Percentiles rank a stretch among this genome's conserved stretches.
phyloP scores from a whole-genome alignment of 92 coral and sea anemone species.

The Paragorgia papillata region DNA sequence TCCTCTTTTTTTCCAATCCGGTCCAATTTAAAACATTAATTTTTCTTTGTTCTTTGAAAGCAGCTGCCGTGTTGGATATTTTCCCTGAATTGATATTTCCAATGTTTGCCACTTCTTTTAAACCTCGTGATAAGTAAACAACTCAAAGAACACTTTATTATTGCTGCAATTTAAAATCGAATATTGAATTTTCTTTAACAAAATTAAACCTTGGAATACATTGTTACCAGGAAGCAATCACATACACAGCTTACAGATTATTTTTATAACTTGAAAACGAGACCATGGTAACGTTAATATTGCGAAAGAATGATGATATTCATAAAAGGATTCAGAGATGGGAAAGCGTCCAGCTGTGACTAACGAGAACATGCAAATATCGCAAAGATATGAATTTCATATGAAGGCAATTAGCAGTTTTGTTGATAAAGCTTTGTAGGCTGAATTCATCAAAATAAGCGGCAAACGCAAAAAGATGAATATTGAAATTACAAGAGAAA shows the following conservation, averaged over 20 bases:
- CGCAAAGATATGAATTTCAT: constrained; percentile 21
- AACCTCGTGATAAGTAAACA: no score
- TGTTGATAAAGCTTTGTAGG: constrained; percentile 37
- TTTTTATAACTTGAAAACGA: no score
- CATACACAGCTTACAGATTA: no score
- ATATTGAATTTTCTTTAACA: no score
- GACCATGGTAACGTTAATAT: neutral
- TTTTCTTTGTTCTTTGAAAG: neutral
- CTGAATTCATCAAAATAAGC: constrained; percentile 2
- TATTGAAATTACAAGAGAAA: no score
- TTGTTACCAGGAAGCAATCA: no score
- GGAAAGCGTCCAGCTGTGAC: constrained; percentile 38
- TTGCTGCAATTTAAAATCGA: no score
- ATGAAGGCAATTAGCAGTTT: constrained; percentile 31
- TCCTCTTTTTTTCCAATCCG: no score
- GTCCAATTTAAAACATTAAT: no score
- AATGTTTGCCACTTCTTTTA: no score
- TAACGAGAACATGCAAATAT: constrained; percentile 21
- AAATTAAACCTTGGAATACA: no score
- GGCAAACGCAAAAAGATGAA: constrained; percentile 50
- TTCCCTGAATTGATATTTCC: neutral
- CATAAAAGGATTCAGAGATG: neutral
- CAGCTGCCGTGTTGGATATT: neutral
- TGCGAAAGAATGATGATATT: constrained; percentile 1
- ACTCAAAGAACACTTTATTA: neutral